Percentiles rank a stretch among this genome's conserved stretches.
phyloP scores from a whole-genome alignment of 23 tunicate species.

The Trididemnum miniatum region DNA sequence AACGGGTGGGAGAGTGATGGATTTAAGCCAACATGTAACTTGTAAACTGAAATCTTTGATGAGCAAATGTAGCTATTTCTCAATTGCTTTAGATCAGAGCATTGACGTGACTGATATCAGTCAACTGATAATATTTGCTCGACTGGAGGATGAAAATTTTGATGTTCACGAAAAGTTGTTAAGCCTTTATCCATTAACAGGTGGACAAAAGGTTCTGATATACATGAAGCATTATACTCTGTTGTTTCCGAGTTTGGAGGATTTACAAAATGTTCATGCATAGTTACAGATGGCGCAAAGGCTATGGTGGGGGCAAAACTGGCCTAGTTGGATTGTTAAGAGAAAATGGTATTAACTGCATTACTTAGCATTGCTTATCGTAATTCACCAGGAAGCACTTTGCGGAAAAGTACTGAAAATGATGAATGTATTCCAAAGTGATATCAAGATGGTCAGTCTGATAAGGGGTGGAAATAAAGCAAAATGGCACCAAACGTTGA shows the following conservation, averaged over 20 bases:
- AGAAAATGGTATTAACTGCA: constrained; percentile 21
- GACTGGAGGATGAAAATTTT: constrained; percentile 19
- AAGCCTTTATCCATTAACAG: constrained; percentile 10
- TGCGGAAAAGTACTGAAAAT: constrained; percentile 34
- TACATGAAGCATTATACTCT: constrained; percentile 18
- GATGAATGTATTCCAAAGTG: constrained; percentile 20
- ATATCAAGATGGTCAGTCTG: constrained; percentile 11
- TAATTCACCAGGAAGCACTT: constrained; percentile 31
- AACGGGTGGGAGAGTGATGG: constrained; percentile 10
- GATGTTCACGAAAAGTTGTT: constrained; percentile 23
- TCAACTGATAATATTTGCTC: constrained; percentile 14
- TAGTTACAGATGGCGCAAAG: constrained; percentile 7
- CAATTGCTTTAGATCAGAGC: constrained; percentile 30
- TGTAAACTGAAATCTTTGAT: constrained; percentile 26
- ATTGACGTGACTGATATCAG: constrained; percentile 30
- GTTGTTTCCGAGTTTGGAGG: constrained; percentile 17
- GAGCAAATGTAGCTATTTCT: constrained; percentile 23
- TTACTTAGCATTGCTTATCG: constrained; percentile 19
- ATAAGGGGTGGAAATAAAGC: constrained; percentile 23
- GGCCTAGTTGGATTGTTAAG: constrained; percentile 18
- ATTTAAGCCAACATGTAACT: constrained; percentile 10
- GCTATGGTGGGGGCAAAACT: constrained; percentile 12
- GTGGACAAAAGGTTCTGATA: constrained; percentile 23
- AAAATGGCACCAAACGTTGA: constrained; percentile 8
- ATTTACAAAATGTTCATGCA: constrained; percentile 18